These are phyloP conservation scores for Lasiurus borealis DNA, from an alignment of 2,113 vertebrate species.

Conservation along the genomic window DNA sequence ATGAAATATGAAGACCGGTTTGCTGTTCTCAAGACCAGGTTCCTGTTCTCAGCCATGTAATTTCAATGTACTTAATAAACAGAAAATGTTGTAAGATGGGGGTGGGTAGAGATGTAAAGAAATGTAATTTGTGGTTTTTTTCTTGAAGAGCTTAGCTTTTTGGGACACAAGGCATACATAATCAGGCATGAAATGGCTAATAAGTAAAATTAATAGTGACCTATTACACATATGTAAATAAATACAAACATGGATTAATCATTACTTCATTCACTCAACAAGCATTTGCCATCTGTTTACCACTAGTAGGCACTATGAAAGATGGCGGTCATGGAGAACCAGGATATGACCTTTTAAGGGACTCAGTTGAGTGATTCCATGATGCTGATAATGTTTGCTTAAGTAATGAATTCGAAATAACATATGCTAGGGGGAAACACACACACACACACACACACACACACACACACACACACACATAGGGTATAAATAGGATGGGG, in stretches of 20 bases:
- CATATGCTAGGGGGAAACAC: neutral
- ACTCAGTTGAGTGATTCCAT: neutral
- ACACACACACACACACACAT: too few relatives aligned
- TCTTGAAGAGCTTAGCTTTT: neutral
- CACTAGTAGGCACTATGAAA: neutral
- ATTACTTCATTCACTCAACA: neutral
- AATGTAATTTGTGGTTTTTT: neutral
- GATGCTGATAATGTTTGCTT: neutral
- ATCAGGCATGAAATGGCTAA: neutral
- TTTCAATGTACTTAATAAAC: neutral
- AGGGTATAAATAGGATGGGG: neutral
- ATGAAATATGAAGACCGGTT: neutral
- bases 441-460: too few relatives aligned
- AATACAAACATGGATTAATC: neutral
- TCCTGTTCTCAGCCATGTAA: neutral
- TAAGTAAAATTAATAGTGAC: neutral
- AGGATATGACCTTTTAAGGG: neutral
- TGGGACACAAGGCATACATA: neutral
- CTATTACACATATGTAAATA: neutral
- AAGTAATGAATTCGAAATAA: neutral
- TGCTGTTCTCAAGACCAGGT: neutral
- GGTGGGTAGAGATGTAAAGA: neutral
- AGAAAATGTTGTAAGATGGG: neutral
- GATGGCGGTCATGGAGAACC: neutral
- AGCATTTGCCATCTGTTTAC: neutral